These are phyloP conservation scores for Progne subis DNA, from an alignment of 2,113 vertebrate genomes.

Conservation along the genomic window DNA sequence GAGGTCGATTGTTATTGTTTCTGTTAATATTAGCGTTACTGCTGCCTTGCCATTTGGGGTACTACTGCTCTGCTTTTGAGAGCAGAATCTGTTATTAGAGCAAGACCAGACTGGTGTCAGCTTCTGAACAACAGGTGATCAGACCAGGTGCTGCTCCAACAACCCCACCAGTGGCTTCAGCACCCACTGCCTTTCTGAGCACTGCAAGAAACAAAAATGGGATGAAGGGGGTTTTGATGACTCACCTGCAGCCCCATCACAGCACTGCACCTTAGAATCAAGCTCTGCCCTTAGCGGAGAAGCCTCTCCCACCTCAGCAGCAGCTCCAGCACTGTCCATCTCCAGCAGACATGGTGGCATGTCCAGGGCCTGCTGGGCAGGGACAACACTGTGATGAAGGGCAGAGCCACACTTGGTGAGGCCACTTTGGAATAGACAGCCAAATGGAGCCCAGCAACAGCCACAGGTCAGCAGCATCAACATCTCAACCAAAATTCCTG, in stretches of 20 bases:
- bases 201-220: neutral
- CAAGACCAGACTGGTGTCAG: rapidly evolving
- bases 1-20: rapidly evolving
- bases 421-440: neutral
- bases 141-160: neutral
- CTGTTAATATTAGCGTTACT: rapidly evolving
- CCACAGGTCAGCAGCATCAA: neutral
- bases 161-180: neutral
- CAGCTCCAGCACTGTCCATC: neutral
- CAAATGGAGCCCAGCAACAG: neutral
- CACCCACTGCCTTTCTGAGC: neutral
- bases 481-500: neutral
- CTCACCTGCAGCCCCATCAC: neutral
- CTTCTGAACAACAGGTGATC: neutral
- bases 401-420: neutral
- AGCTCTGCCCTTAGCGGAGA: neutral
- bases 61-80: neutral
- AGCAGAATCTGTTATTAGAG: neutral
- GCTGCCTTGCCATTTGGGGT: rapidly evolving
- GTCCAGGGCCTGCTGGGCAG: neutral
- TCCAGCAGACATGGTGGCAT: neutral
- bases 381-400: neutral
- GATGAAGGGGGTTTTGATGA: neutral
- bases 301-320: neutral
- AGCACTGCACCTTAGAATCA: neutral